These are phyloP conservation scores for Drosophila dives DNA, from an alignment of 2,888 invertebrate genomes.

Conservation along the genomic window DNA sequence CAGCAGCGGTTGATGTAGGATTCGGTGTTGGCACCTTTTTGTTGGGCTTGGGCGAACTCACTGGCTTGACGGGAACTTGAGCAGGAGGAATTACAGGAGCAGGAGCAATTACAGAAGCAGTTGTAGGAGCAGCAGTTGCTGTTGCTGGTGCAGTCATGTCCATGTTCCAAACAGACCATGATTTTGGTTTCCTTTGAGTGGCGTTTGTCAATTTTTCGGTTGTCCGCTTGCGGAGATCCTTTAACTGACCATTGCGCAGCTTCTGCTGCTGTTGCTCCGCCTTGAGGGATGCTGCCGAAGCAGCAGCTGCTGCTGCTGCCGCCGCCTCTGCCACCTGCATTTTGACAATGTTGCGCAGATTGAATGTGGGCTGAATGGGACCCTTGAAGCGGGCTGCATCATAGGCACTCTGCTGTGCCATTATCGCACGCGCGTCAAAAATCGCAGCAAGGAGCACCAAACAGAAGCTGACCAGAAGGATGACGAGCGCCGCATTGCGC, in stretches of 20 bases:
- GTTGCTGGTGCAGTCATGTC: conserved; percentile 33
- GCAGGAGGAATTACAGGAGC: not conserved
- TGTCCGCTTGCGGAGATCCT: conserved; percentile 62
- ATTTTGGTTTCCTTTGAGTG: conserved; percentile 48
- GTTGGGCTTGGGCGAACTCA: conserved; percentile 31
- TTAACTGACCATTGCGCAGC: conserved; percentile 44
- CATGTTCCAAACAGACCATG: conserved; percentile 72
- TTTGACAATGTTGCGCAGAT: conserved; percentile 86
- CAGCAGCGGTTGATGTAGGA: not conserved
- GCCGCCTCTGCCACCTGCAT: conserved; percentile 57
- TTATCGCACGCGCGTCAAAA: conserved; percentile 90
- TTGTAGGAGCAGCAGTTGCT: not conserved
- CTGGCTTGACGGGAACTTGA: conserved; percentile 22
- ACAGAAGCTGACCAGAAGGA: conserved; percentile 88
- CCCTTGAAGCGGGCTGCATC: conserved; percentile 86
- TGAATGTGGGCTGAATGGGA: conserved; percentile 87
- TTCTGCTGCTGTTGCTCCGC: conserved; percentile 40
- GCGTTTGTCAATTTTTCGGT: conserved; percentile 19
- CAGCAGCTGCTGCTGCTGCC: conserved; percentile 40
- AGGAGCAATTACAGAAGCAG: not conserved
- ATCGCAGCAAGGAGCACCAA: conserved; percentile 89
- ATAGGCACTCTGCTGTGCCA: conserved; percentile 85
- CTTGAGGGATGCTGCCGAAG: conserved; percentile 32
- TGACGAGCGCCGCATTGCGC: conserved; percentile 87
- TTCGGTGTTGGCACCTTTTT: conserved; percentile 29